Base-by-base conservation (phyloP, 2,888 invertebrate genomes). In the Ligdia adustata region DNA sequence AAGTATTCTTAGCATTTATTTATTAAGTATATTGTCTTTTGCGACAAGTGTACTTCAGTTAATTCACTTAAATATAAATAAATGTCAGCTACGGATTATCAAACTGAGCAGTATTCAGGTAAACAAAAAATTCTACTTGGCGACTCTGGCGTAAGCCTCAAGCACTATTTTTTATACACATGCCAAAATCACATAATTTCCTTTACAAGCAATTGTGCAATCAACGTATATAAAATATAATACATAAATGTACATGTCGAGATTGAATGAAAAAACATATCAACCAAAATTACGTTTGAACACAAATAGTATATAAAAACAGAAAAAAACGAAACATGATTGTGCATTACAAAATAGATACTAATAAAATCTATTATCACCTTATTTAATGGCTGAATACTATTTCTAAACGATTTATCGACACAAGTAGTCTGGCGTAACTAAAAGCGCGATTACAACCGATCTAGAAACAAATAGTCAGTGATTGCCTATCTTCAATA, bases 1-100 rank as follows among this genome's bases (percentile, higher is more conserved):
- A 84, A 80, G 69, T 83, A 81, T 76, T 76, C 82, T 86, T 85
- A 87, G 73, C 69, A 43, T 41, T 78, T 75, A 43, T 41, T 78
- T 75, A 81, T 69, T 75, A 81, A 80, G 79, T 79, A n/a, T n/a
- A 82, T 81, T 84, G 85, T 88, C 85, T 87, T 88, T 86, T 84
- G 70, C 66, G 81, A 87, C 83, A 79, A 66, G 69, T 85, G 86
- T 87, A 88, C 86, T 87, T 84, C 68, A 75, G 72, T 75, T 75
- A 71, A 73, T 78, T 75, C 66, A 78, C 82, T 85, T 79, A 84
- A 67, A 81, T 72, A 75, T 76, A 73, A 79, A 42, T 43, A 48
- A 60, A 53, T 52, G 77, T 80, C 70, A 71, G 64, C 73, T 76
- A 68, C 70, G 78, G 79, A 77, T 79, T 66, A 46, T 68, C 64